A percentile compares a stretch with the other conserved stretches of the same genome.
Evolutionary conservation across 2,888 invertebrate genomes (phyloP).

Genomic region (Heterodera filipjevi): DNA sequence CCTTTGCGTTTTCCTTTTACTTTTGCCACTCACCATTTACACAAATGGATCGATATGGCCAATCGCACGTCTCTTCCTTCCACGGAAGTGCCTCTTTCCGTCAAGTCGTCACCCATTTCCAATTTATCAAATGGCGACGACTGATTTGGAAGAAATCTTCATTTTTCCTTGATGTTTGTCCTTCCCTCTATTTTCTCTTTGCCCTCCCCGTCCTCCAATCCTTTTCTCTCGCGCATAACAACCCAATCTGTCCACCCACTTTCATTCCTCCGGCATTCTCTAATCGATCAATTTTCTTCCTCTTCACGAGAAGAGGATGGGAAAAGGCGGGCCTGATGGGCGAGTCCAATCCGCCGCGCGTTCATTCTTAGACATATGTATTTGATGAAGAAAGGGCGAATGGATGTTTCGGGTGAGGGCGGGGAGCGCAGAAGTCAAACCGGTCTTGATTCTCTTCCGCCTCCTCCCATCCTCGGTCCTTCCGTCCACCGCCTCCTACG

Average conservation of each 20-base stretch:
- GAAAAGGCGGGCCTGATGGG: neutral
- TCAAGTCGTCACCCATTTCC: neutral
- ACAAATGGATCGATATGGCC: neutral
- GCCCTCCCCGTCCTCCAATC: neutral
- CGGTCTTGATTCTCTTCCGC: constrained; percentile 16
- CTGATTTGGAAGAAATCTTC: neutral
- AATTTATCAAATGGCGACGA: neutral
- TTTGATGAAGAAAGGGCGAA: neutral
- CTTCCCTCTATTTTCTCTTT: neutral
- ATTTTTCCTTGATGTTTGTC: constrained; percentile 1
- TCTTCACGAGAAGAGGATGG: neutral
- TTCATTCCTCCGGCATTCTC: constrained; percentile 6
- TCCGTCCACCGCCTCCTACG: neutral
- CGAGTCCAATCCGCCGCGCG: constrained; percentile 14
- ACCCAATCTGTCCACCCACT: neutral
- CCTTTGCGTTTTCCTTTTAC: neutral
- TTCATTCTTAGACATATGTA: constrained; percentile 4
- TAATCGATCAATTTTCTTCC: constrained; percentile 7
- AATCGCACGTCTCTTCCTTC: neutral
- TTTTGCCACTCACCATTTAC: neutral
- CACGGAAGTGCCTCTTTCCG: constrained; percentile 11
- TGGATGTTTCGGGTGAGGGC: neutral
- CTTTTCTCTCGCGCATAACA: neutral
- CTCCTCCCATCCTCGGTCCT: constrained; percentile 10
- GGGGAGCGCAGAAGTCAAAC: neutral